Conservation (phyloP, 2,113 vertebrate species). For the Nyctibius bracteatus region DNA sequence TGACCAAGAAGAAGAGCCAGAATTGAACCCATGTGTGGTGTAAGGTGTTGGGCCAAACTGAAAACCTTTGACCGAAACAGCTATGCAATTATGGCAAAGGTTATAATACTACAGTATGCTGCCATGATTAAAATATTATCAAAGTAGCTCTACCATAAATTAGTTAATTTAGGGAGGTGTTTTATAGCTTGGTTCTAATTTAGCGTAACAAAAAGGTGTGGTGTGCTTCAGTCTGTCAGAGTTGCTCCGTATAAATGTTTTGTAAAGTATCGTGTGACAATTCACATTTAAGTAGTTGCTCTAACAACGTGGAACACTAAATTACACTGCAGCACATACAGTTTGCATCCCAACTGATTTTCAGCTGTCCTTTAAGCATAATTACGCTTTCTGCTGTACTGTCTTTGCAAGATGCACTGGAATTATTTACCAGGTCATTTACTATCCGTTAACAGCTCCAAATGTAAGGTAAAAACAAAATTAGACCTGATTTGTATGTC, state of each 20-base stretch:
- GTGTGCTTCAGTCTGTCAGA: neutral
- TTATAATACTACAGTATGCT: neutral
- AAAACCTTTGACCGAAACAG: neutral
- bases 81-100: neutral
- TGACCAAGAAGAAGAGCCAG: neutral
- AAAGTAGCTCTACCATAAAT: neutral
- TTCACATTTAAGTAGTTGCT: neutral
- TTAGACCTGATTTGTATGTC: neutral
- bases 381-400: constrained; percentile 5
- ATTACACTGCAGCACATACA: neutral
- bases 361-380: constrained; percentile 20
- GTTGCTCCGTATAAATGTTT: neutral
- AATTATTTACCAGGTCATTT: constrained; percentile 25
- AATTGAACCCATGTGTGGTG: neutral
- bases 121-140: neutral
- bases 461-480: neutral
- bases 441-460: neutral
- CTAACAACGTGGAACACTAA: neutral
- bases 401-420: constrained; percentile 6
- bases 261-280: neutral
- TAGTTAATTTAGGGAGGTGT: neutral
- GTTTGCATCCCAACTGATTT: constrained; percentile 26
- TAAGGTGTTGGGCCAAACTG: neutral
- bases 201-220: neutral
- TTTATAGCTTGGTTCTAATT: neutral